A percentile compares a stretch with the other conserved stretches of the same genome.
Conservation (phyloP, 2,888 invertebrate genomes). For the Leucania comma region DNA sequence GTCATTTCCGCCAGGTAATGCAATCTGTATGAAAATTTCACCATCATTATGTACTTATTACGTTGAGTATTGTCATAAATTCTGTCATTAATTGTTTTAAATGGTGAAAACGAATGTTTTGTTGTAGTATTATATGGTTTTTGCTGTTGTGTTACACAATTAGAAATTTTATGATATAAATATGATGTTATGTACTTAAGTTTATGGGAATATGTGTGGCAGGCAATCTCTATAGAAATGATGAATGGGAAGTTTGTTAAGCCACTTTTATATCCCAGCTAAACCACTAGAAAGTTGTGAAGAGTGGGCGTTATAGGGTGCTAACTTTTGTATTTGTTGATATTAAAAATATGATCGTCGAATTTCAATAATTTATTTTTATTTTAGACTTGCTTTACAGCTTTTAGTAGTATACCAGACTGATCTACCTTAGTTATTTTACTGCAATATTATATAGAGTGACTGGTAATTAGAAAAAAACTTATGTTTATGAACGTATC, state of each 20-base stretch:
- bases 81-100: conserved; percentile 10
- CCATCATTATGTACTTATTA: conserved; percentile 18
- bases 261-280: background rate
- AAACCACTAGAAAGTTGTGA: too few relatives aligned
- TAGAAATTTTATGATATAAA: conserved; percentile 18
- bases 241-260: background rate
- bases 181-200: background rate
- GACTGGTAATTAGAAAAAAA: too few relatives aligned
- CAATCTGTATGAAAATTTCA: conserved; percentile 56
- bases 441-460: too few relatives aligned
- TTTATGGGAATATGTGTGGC: background rate
- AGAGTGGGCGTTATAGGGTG: too few relatives aligned
- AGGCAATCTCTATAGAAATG: background rate
- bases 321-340: too few relatives aligned
- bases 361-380: too few relatives aligned
- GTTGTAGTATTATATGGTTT: background rate
- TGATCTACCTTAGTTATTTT: too few relatives aligned
- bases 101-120: background rate
- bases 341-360: too few relatives aligned
- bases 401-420: too few relatives aligned
- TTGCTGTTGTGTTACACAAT: background rate
- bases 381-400: too few relatives aligned
- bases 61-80: conserved; percentile 20
- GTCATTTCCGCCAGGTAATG: conserved; percentile 50
- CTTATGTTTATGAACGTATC: too few relatives aligned